Evolutionary conservation across 2,888 invertebrate species (phyloP).

Genomic region (Hydroisotoma schaefferi): DNA sequence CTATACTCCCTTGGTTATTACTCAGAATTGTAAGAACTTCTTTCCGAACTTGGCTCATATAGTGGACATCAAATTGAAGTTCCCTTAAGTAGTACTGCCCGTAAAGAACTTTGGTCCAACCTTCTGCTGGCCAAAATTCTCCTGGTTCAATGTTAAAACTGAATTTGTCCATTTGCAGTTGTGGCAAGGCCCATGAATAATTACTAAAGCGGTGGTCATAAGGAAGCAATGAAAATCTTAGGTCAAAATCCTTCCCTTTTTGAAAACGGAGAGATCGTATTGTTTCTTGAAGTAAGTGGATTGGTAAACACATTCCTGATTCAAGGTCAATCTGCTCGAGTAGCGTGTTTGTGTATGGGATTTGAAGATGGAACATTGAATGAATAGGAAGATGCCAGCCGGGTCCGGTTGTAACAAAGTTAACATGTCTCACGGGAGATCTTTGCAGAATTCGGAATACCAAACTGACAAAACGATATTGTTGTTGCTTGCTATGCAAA

Average conservation of each 20-base stretch:
- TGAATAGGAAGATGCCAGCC: constrained; percentile 4
- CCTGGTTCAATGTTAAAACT: not conserved
- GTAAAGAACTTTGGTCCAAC: not conserved
- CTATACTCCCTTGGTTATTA: not conserved
- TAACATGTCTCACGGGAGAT: not conserved
- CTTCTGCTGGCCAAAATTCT: not conserved
- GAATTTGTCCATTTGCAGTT: not conserved
- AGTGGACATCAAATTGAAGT: not conserved
- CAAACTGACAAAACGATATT: not conserved
- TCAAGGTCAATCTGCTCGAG: not conserved
- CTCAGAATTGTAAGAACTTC: not conserved
- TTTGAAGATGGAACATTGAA: not conserved
- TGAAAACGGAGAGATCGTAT: not conserved
- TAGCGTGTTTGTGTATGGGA: not conserved
- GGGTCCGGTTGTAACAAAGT: not conserved
- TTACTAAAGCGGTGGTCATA: too few species aligned
- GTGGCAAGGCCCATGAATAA: not conserved
- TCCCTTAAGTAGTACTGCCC: not conserved
- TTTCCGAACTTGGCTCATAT: not conserved
- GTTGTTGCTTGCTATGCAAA: not conserved
- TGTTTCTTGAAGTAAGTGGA: constrained; percentile 1
- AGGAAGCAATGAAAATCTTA: too few species aligned
- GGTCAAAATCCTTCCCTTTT: not conserved
- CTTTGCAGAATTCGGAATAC: not conserved
- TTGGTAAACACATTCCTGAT: not conserved